Percentiles rank a stretch among this genome's conserved stretches.
These are phyloP conservation scores for Gymnocheta viridis DNA, from an alignment of 2,888 invertebrate species.

Conservation along the genomic window DNA sequence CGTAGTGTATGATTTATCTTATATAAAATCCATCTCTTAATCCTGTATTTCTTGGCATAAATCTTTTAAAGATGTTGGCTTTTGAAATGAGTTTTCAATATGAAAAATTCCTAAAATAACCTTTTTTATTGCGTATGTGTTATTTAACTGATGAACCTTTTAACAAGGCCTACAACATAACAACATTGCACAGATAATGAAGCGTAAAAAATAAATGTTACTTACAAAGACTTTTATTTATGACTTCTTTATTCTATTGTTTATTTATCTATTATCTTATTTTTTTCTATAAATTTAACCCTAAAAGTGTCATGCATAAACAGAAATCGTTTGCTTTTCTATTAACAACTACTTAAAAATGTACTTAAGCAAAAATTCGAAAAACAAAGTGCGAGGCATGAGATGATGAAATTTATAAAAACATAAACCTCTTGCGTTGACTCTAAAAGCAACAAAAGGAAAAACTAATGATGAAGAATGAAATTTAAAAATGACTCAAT, in stretches of 20 bases:
- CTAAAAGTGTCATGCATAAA: conserved; percentile 1
- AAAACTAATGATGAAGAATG: not conserved
- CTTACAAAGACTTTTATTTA: not conserved
- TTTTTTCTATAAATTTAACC: conserved; percentile 16
- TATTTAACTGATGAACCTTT: not conserved
- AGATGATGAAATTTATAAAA: not conserved
- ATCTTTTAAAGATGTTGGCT: not conserved
- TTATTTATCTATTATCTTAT: conserved; percentile 13
- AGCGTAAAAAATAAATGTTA: conserved; percentile 21
- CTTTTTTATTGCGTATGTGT: not conserved
- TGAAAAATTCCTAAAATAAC: not conserved
- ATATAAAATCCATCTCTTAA: not conserved
- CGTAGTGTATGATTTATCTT: not conserved
- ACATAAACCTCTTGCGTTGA: conserved; percentile 12
- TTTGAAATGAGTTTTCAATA: not conserved
- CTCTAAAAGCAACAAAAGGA: not conserved
- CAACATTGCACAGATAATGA: conserved; percentile 8
- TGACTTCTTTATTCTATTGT: not conserved
- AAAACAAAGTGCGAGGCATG: not conserved
- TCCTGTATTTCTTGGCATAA: too few species aligned
- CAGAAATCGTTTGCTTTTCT: not conserved
- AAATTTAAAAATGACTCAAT: conserved; percentile 51
- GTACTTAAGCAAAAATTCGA: not conserved
- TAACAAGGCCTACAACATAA: not conserved
- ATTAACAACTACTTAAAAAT: not conserved